Base-by-base conservation (phyloP, 1,140 invertebrate genomes). In the Helicoverpa zea region DNA sequence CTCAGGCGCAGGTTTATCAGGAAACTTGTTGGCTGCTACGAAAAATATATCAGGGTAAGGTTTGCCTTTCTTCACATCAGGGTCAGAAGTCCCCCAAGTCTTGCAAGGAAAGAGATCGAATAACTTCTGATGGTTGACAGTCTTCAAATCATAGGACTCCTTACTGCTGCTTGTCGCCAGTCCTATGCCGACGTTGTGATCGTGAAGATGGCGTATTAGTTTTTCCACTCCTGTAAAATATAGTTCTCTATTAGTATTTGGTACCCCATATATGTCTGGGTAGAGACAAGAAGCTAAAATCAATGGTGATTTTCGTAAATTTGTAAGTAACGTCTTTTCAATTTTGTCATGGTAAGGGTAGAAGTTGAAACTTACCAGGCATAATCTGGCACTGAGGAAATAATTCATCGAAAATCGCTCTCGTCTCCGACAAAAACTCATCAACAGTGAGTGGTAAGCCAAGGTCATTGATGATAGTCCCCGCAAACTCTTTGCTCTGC, bases 11-110 rank as follows among this genome's bases (percentile, higher is more conserved):
- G 97, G 96, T 76, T 94, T 95, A 80, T 96, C 95, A 11, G 95
- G 87, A 92, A 98, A 98, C 78, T 97, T 95, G 43, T 93, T 92
- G 5, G 97, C 97, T 81, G 97, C 97, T 2, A 98, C 95, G 13
- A 97, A 89, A 92, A 98, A 98, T 85, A 97, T 97, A 89, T 98
- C 97, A 0, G 98, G 98, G 56, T 95, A 94, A 4, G 98, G 98
- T 95, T 98, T 98, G 12, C 97, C 97, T 74, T 95, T 92, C 83
- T 96, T 96, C 0, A 98, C 97, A 80, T 97, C 96, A 3, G 97
- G 96, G 89, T 98, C 97, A 63, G 96, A 96, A 14, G 96, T 96
- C 18, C 96, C 97, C 68, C 96, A 95, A 0, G 98, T 97, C 77
- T 96, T 95, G 86, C 97, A 97, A 72, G 95, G 87, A 81, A 97